Evolutionary conservation across 92 coral and sea anemone genomes (phyloP).

Genomic region (Epizoanthus stellaris): DNA sequence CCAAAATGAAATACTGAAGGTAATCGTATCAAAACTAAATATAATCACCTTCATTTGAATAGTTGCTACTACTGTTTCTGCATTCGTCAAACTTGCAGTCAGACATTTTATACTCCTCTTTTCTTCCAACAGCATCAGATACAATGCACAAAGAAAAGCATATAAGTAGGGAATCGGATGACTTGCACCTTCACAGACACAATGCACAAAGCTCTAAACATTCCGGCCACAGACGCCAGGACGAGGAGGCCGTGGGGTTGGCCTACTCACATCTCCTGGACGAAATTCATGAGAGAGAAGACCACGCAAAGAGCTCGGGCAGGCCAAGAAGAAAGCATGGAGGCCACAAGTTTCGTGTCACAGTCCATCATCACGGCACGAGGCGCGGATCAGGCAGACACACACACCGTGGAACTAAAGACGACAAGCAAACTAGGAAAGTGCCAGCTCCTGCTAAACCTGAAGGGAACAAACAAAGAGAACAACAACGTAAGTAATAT

Average conservation of each 20-base stretch:
- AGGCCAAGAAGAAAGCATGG: neutral
- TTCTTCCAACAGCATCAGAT: neutral
- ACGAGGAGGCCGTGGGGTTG: slow-evolving; percentile 3
- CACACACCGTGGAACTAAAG: neutral
- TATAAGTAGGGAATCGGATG: neutral
- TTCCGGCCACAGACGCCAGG: neutral
- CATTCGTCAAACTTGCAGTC: neutral
- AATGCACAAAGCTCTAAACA: neutral
- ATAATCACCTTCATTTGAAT: no score
- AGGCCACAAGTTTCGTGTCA: slow-evolving; percentile 25
- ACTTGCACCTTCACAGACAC: slow-evolving; percentile 21
- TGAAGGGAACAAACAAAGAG: neutral
- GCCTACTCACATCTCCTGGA: slow-evolving; percentile 16
- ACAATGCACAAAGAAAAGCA: neutral
- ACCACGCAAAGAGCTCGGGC: neutral
- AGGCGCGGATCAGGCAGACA: neutral
- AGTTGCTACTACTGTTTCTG: no score
- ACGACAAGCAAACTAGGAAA: neutral
- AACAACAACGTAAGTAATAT: neutral
- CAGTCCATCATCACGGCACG: slow-evolving; percentile 5
- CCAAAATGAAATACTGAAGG: no score
- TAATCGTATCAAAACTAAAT: no score
- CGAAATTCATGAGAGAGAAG: slow-evolving; percentile 4
- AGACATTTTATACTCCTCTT: neutral
- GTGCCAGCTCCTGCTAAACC: slow-evolving; percentile 18